A percentile compares a stretch with the other conserved stretches of the same genome.
Evolutionary conservation across 2,888 invertebrate genomes (phyloP).

Genomic region (Mamestra brassicae): DNA sequence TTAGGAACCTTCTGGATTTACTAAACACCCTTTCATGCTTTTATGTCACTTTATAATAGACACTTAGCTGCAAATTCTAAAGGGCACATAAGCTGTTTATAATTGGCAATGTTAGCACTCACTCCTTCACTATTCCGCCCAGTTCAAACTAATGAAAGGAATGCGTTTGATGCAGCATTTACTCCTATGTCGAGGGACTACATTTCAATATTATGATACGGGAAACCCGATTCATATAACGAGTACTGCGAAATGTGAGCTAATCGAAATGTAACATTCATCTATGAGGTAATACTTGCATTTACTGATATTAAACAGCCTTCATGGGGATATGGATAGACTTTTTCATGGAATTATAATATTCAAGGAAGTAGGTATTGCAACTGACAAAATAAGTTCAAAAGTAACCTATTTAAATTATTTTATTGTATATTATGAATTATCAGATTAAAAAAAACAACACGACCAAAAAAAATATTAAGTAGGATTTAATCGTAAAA

Average conservation of each 20-base stretch:
- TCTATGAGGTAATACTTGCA: background rate
- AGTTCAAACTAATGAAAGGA: background rate
- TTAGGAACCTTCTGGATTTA: too few species aligned
- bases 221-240: background rate
- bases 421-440: too few species aligned
- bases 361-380: too few species aligned
- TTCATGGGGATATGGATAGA: background rate
- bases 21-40: background rate
- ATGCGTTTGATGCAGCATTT: slow-evolving; percentile 1
- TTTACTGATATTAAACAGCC: background rate
- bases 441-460: too few species aligned
- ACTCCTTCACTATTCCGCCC: background rate
- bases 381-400: too few species aligned
- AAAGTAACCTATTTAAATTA: too few species aligned
- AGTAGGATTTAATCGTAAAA: too few species aligned
- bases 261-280: background rate
- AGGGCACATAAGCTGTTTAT: background rate
- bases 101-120: slow-evolving; percentile 11
- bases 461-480: too few species aligned
- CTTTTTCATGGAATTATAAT: background rate
- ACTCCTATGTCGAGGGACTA: background rate
- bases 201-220: background rate
- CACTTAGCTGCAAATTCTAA: background rate
- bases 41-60: background rate
- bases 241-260: background rate